A percentile compares a stretch with the other conserved stretches of the same genome.
These are phyloP conservation scores for Leptarthrus brevirostris DNA, from an alignment of 2,888 invertebrate genomes.

Conservation along the genomic window DNA sequence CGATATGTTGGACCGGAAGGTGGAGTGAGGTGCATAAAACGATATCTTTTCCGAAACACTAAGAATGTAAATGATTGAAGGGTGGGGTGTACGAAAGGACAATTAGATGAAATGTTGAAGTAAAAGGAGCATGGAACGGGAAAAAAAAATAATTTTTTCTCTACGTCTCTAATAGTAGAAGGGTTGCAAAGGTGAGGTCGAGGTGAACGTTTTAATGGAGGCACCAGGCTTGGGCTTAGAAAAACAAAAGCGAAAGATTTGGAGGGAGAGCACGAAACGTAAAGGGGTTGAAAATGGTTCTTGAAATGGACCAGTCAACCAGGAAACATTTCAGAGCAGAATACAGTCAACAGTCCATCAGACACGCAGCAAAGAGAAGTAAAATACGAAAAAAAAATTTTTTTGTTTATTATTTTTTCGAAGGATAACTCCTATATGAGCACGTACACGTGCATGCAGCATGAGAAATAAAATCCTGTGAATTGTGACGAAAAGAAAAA, in stretches of 20 bases:
- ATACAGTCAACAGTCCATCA: conserved; percentile 27
- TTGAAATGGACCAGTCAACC: conserved; percentile 27
- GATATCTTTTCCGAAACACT: no score
- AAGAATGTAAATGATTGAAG: no score
- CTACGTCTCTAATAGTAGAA: no score
- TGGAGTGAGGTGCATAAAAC: no score
- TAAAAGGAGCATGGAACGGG: no score
- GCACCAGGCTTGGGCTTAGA: background rate
- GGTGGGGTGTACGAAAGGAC: no score
- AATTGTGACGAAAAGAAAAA: background rate
- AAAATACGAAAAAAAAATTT: conserved; percentile 8
- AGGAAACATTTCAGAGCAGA: conserved; percentile 16
- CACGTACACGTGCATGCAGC: background rate
- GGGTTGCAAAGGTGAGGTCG: background rate
- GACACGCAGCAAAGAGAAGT: conserved; percentile 11
- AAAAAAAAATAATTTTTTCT: no score
- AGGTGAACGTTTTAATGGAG: background rate
- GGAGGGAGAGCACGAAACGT: background rate
- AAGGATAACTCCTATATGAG: background rate
- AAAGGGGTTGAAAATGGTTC: background rate
- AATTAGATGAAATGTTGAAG: no score
- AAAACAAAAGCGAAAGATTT: background rate
- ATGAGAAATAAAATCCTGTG: background rate
- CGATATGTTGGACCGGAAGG: no score
- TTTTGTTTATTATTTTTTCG: background rate